phyloP scores from a whole-genome alignment of 2,888 invertebrate genomes.

The Kryphioiulus occultus region DNA sequence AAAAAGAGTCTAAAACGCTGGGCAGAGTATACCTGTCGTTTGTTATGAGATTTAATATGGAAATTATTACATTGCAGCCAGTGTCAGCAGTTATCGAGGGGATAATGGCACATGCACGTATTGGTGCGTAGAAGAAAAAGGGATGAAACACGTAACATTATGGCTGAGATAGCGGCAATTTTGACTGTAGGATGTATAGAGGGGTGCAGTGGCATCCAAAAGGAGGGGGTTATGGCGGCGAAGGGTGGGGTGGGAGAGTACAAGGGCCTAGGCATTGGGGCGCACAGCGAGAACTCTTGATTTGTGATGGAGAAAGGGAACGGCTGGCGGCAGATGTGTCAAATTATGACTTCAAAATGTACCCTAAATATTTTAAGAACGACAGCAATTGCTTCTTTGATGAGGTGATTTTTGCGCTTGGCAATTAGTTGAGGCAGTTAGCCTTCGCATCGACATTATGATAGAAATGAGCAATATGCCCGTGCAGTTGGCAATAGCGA shows the following conservation, averaged over 20 bases:
- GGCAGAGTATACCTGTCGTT: neutral
- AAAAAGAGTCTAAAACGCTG: neutral
- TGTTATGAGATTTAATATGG: constrained; percentile 10
- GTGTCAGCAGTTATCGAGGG: constrained; percentile 12
- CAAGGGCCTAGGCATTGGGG: neutral
- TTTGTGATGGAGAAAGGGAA: constrained; percentile 37
- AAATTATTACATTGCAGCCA: neutral
- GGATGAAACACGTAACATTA: neutral
- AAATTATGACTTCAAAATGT: constrained; percentile 43
- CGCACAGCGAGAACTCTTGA: neutral
- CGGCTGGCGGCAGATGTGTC: constrained; percentile 43
- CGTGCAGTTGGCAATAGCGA: neutral
- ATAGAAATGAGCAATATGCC: neutral
- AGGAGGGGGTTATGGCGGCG: neutral
- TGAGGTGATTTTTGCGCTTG: constrained; percentile 43
- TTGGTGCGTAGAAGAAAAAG: neutral
- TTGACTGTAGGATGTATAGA: neutral
- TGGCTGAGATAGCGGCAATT: neutral
- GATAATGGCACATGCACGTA: neutral
- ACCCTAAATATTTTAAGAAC: constrained; percentile 43
- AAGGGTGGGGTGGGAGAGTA: neutral
- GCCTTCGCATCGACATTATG: constrained; percentile 17
- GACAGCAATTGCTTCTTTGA: constrained; percentile 43
- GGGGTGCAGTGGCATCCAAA: neutral
- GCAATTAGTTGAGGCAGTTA: constrained; percentile 42